Base-by-base conservation (phyloP, 2,113 vertebrate genomes). In the Gorsachius goisagi region DNA sequence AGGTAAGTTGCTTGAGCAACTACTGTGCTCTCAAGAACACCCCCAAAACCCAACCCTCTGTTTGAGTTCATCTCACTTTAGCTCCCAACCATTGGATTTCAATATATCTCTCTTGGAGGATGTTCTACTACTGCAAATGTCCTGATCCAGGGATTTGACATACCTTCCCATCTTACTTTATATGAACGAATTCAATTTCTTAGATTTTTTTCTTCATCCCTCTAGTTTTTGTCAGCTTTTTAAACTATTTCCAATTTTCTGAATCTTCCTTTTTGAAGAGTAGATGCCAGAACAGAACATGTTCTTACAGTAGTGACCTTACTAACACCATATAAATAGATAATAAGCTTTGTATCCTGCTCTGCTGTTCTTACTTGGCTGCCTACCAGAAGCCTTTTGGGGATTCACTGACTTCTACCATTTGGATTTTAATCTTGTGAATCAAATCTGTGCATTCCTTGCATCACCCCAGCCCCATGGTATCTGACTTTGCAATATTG, bases 291-390 rank as follows among this genome's bases (percentile, higher is more conserved):
- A 85, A 64, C 68, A 89, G 77, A 94, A 76, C 5, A 2, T 76
- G 30, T 69, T 45, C 52, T 82, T 85, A 45, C 56, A 85, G 56
- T 41, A 60, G 41, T 41, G 64, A 49, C 49, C 49, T 69, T 67
- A 50, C 35, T 69, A n/a, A 64, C 39, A 37, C 30, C 3, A 24
- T 56, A 68, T 68, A 49, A 81, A 82, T 50, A 89, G 64, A 44
- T 41, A 81, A 60, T 67, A 62, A 88, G 58, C 55, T 95, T 91
- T 95, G 44, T 73, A 76, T 88, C 58, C 35, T 78, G 12, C 58
- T 78, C 52, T 91, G 50, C 26, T 89, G 7, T 74, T 90, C 47
- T 32, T 69, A 2, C 15, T 85, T 87, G 49, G 16, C 63, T 88
- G 22, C 32, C 50, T 85, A 19, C 19, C 69, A 73, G 41, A 73